Evolutionary conservation across 1,140 invertebrate genomes (phyloP).

Genomic region (Adelges cooleyi): DNA sequence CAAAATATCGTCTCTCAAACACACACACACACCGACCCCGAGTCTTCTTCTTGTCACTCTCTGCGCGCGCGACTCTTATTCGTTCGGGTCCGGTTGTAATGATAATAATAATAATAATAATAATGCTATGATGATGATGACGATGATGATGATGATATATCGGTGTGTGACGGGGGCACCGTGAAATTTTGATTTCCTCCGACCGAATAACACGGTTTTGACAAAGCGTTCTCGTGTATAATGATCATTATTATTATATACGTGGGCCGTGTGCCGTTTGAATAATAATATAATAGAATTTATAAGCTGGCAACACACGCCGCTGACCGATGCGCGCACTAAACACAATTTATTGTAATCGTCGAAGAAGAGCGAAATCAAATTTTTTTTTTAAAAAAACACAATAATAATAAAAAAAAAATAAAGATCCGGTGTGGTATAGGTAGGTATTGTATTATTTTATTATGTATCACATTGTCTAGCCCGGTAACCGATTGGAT

Average conservation of each 20-base stretch:
- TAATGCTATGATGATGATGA: too few relatives aligned
- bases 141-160: too few relatives aligned
- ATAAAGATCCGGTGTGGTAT: conserved; percentile 7
- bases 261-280: background rate
- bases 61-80: background rate
- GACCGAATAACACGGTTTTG: background rate
- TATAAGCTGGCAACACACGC: background rate
- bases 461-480: too few relatives aligned
- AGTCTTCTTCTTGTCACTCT: background rate
- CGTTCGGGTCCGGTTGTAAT: too few relatives aligned
- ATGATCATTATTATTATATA: background rate
- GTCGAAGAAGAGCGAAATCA: background rate
- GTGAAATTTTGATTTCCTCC: conserved; percentile 19
- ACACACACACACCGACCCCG: background rate
- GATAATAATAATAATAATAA: too few relatives aligned
- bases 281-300: background rate
- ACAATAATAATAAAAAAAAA: background rate
- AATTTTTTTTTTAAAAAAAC: too few relatives aligned
- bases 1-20: background rate
- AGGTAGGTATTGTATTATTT: background rate
- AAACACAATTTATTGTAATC: background rate
- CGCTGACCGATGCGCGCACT: background rate
- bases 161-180: background rate
- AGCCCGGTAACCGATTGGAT: conserved; percentile 13
- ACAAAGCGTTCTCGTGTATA: conserved; percentile 17